phyloP scores from a whole-genome alignment of 2,113 vertebrate species.

The Barbus barbus region DNA sequence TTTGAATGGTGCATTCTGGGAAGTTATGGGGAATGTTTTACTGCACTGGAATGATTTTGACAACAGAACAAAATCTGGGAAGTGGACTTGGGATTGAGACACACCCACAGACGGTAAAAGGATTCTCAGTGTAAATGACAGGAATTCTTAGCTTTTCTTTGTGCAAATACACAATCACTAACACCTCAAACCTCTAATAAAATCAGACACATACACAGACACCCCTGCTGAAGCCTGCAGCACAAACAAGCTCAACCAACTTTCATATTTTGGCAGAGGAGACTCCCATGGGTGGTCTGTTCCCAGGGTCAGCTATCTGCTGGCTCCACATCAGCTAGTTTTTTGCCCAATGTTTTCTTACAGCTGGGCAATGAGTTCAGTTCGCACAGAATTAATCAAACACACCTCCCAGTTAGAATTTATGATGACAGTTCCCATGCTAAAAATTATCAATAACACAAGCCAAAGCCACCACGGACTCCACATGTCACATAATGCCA shows the following conservation, averaged over 20 bases:
- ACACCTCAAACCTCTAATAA: not conserved
- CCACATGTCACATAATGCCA: not conserved
- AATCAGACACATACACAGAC: not conserved
- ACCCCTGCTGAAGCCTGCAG: not conserved
- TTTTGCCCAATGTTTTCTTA: constrained; percentile 32
- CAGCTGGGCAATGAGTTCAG: constrained; percentile 54
- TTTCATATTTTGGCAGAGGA: not conserved
- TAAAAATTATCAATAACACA: not conserved
- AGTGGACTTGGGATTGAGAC: not conserved
- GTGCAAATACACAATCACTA: not conserved
- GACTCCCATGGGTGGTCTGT: constrained; percentile 37
- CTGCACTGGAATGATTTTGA: not conserved
- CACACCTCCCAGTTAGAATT: not conserved
- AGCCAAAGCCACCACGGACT: constrained; percentile 17
- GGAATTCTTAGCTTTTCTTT: not conserved
- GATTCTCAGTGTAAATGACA: not conserved
- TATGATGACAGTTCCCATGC: not conserved
- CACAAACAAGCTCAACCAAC: not conserved
- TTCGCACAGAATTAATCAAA: constrained; percentile 49
- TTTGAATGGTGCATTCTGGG: not conserved
- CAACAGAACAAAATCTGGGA: not conserved
- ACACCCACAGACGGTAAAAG: not conserved
- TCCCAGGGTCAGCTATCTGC: constrained; percentile 55
- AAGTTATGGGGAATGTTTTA: not conserved
- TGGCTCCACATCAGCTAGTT: constrained; percentile 50